phyloP scores from a whole-genome alignment of 2,113 vertebrate genomes.

The Dendropsophus ebraccatus region DNA sequence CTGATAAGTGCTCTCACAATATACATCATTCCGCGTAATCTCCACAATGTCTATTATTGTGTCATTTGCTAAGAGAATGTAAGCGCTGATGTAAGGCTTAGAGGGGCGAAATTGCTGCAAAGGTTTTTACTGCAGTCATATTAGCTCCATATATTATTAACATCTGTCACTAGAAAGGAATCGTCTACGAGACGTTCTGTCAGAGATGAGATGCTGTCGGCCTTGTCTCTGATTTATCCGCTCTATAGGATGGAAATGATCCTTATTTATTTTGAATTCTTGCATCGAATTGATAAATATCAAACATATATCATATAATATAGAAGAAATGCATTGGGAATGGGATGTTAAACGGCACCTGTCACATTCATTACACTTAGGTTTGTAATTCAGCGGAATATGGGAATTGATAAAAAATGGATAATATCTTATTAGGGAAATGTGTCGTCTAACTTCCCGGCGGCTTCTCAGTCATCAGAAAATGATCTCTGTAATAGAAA shows the following conservation, averaged over 20 bases:
- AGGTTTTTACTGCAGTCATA: conserved; percentile 7
- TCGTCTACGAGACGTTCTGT: background rate
- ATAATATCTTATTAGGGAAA: too few relatives aligned
- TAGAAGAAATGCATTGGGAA: too few relatives aligned
- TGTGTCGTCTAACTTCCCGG: too few relatives aligned
- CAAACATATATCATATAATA: background rate
- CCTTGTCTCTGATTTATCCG: background rate
- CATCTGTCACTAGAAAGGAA: conserved; percentile 9
- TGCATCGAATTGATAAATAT: background rate
- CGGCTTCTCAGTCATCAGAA: too few relatives aligned
- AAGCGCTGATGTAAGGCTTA: background rate
- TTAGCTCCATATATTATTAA: conserved; percentile 32
- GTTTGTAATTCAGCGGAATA: too few relatives aligned
- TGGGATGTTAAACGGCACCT: background rate
- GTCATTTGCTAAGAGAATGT: conserved; percentile 32
- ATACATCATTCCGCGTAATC: conserved; percentile 36
- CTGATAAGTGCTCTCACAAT: conserved; percentile 8
- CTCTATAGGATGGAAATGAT: background rate
- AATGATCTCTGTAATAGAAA: too few relatives aligned
- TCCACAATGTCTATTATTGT: conserved; percentile 3
- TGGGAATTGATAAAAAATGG: too few relatives aligned
- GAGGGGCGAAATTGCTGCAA: background rate
- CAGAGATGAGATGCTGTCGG: background rate
- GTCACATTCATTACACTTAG: background rate
- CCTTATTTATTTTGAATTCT: background rate